Percentiles rank a stretch among this genome's conserved stretches.
Conservation (phyloP, 2,113 vertebrate species). For the Oryzias curvinotus region DNA sequence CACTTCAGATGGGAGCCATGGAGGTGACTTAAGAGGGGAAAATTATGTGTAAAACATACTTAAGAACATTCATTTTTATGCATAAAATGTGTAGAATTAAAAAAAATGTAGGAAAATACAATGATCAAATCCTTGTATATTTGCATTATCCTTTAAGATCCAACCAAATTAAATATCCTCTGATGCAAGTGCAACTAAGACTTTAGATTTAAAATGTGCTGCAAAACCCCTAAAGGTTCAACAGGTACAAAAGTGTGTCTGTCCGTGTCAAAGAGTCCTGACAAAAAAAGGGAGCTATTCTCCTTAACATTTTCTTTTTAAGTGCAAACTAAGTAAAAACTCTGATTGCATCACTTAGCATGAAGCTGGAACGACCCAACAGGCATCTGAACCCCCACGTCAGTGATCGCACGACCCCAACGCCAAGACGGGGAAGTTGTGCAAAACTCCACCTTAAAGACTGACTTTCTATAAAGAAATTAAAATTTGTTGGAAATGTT, state of each 20-base stretch:
- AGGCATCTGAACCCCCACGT: conserved; percentile 72
- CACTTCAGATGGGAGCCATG: too few relatives aligned
- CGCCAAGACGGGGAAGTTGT: conserved; percentile 68
- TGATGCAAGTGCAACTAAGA: too few relatives aligned
- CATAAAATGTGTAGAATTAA: too few relatives aligned
- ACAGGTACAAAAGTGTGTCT: conserved; percentile 83
- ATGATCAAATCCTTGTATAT: too few relatives aligned
- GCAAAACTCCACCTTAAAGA: conserved; percentile 80
- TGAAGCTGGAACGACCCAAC: conserved; percentile 77
- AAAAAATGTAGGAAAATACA: too few relatives aligned
- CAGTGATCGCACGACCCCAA: conserved; percentile 44
- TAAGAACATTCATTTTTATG: too few relatives aligned
- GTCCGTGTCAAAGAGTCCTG: conserved; percentile 70
- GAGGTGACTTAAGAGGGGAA: too few relatives aligned
- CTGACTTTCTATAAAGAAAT: conserved; percentile 57
- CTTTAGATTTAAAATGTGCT: too few relatives aligned
- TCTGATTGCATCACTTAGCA: conserved; percentile 85
- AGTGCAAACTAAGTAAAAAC: conserved; percentile 85
- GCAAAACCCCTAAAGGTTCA: conserved; percentile 87
- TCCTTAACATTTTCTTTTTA: conserved; percentile 85
- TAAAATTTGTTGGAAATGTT: too few relatives aligned
- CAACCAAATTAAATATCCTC: too few relatives aligned
- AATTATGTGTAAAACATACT: too few relatives aligned
- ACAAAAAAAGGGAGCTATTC: conserved; percentile 81
- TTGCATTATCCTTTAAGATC: too few relatives aligned